Percentiles rank a stretch among this genome's conserved stretches.
Conservation (phyloP, 1,140 invertebrate species). For the Vollenhovia emeryi region DNA sequence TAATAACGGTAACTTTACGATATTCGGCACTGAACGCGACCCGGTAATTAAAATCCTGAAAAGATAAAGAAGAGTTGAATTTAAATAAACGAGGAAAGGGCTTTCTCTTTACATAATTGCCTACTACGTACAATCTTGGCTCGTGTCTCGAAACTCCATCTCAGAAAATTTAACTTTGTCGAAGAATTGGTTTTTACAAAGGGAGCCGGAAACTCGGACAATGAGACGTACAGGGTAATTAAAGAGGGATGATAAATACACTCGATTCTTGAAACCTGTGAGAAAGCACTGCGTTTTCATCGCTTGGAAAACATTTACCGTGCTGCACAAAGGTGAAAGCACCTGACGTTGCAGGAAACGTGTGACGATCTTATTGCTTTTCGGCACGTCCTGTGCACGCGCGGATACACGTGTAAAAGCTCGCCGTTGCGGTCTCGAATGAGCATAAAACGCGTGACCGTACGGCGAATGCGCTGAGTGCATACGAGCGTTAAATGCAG, state of each 20-base stretch:
- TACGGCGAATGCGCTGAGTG: slow-evolving; percentile 20
- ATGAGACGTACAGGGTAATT: background rate
- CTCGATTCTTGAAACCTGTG: background rate
- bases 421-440: slow-evolving; percentile 10
- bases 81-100: background rate
- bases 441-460: slow-evolving; percentile 26
- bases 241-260: background rate
- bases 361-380: background rate
- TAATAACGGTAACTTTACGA: slow-evolving; percentile 1
- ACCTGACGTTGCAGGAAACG: no score
- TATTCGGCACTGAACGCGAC: background rate
- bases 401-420: background rate
- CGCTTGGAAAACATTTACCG: background rate
- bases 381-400: background rate
- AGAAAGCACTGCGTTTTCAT: background rate
- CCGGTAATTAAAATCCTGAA: slow-evolving; percentile 31
- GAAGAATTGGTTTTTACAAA: background rate
- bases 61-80: slow-evolving; percentile 4
- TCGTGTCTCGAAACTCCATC: background rate
- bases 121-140: background rate
- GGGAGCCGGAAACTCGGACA: background rate
- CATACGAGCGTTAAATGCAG: slow-evolving; percentile 40
- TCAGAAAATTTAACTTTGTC: background rate
- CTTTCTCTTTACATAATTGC: slow-evolving; percentile 15
- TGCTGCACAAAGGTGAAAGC: background rate